A percentile compares a stretch with the other conserved stretches of the same genome.
Conservation (phyloP, 1,140 invertebrate species). For the Conus ventricosus region DNA sequence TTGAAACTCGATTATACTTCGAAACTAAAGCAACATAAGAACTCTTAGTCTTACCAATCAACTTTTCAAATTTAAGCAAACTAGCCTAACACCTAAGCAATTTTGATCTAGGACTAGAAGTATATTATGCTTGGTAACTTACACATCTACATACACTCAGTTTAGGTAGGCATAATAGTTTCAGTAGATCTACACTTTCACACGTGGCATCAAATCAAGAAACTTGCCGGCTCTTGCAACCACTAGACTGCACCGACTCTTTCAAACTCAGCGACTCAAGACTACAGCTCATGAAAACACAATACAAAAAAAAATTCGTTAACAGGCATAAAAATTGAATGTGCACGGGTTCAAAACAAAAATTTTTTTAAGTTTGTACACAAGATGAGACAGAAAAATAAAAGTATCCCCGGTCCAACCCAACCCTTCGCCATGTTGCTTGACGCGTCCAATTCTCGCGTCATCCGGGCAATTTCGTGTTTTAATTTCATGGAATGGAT, state of each 20-base stretch:
- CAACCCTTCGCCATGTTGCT: slow-evolving; percentile 25
- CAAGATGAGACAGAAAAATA: neutral
- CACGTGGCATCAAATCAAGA: slow-evolving; percentile 16
- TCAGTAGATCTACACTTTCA: neutral
- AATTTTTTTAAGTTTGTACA: neutral
- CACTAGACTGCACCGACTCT: neutral
- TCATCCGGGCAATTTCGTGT: neutral
- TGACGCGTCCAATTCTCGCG: slow-evolving; percentile 9
- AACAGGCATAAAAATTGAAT: neutral
- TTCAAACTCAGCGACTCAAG: too few species aligned
- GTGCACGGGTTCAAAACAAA: neutral
- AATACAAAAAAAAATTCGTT: neutral
- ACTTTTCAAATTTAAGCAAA: too few species aligned
- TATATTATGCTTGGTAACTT: too few species aligned
- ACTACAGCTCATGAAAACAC: too few species aligned
- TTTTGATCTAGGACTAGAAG: too few species aligned
- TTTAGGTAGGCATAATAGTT: too few species aligned
- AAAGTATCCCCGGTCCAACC: neutral
- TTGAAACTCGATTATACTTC: too few species aligned
- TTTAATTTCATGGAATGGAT: neutral
- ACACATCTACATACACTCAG: too few species aligned
- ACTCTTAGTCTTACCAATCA: too few species aligned
- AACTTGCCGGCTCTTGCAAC: slow-evolving; percentile 16
- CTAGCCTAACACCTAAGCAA: too few species aligned
- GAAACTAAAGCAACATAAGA: too few species aligned